These are phyloP conservation scores for Mus caroli DNA, from an alignment of 2,797 vertebrate species.

Conservation along the genomic window DNA sequence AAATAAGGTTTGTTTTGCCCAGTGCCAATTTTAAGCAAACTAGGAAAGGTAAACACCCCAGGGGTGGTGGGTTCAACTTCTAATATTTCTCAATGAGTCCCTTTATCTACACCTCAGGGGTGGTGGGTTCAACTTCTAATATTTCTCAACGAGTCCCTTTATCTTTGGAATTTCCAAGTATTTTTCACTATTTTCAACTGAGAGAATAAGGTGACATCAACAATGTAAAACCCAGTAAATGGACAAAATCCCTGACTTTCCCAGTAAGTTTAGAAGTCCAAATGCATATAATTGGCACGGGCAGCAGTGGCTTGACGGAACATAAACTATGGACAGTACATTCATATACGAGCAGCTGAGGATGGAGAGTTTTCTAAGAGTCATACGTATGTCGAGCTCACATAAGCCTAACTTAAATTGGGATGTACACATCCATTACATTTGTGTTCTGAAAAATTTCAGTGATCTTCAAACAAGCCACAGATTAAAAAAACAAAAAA, in stretches of 20 bases:
- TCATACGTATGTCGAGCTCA: neutral
- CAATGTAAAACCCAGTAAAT: constrained; percentile 36
- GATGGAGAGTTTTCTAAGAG: neutral
- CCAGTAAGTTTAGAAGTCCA: constrained; percentile 8
- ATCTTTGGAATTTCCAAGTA: constrained; percentile 55
- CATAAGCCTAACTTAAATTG: constrained; percentile 62
- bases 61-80: neutral
- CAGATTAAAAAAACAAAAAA: constrained; percentile 10
- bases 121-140: constrained; percentile 40
- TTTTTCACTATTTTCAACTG: constrained; percentile 61
- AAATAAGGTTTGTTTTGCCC: constrained; percentile 78
- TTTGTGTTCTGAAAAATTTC: constrained; percentile 49
- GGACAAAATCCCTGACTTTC: constrained; percentile 51
- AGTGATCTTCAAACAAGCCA: constrained; percentile 58
- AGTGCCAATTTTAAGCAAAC: constrained; percentile 84
- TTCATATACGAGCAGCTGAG: constrained; percentile 88
- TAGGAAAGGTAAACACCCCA: constrained; percentile 59
- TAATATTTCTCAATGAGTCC: constrained; percentile 45
- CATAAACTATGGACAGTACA: constrained; percentile 75
- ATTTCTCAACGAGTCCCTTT: constrained; percentile 45
- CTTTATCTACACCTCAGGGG: constrained; percentile 49
- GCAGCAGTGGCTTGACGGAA: constrained; percentile 25
- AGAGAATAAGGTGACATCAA: constrained; percentile 25
- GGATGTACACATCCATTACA: neutral
- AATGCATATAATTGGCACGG: constrained; percentile 76